phyloP scores from a whole-genome alignment of 2,797 vertebrate species.

The Chelon labrosus region DNA sequence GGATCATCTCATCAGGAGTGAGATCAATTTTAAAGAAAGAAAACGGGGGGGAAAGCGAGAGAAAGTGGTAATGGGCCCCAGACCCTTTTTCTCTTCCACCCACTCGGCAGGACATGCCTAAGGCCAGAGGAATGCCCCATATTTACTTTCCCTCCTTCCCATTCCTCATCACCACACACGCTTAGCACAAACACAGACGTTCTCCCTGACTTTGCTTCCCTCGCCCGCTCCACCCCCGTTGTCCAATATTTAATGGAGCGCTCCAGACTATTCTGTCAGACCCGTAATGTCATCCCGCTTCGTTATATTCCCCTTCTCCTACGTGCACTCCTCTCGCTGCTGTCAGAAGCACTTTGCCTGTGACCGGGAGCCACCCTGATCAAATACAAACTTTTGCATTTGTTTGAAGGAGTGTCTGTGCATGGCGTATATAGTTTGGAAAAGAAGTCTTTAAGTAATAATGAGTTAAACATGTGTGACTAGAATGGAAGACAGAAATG shows the following conservation, averaged over 20 bases:
- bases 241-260: conserved; percentile 48
- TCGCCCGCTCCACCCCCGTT: neutral
- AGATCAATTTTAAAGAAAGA: conserved; percentile 42
- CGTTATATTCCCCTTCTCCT: conserved; percentile 35
- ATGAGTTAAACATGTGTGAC: conserved; percentile 60
- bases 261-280: conserved; percentile 57
- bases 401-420: conserved; percentile 63
- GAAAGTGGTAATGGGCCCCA: conserved; percentile 50
- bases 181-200: conserved; percentile 57
- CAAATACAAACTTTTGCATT: conserved; percentile 54
- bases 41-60: neutral
- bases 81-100: conserved; percentile 70
- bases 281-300: conserved; percentile 57
- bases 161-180: conserved; percentile 67
- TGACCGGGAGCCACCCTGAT: conserved; percentile 53
- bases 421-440: conserved; percentile 41
- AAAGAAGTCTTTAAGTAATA: conserved; percentile 44
- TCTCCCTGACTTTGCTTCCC: conserved; percentile 30
- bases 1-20: conserved; percentile 63
- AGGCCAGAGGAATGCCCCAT: conserved; percentile 74
- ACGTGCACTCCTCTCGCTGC: conserved; percentile 34
- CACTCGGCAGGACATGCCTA: conserved; percentile 73
- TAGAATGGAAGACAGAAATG: conserved; percentile 34
- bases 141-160: conserved; percentile 70
- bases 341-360: conserved; percentile 71